Evolutionary conservation across 37 sponge, comb jelly and placozoan species (phyloP), one percentile per base, ranked within the genome.

Genomic region (Ephydatia muelleri): DNA sequence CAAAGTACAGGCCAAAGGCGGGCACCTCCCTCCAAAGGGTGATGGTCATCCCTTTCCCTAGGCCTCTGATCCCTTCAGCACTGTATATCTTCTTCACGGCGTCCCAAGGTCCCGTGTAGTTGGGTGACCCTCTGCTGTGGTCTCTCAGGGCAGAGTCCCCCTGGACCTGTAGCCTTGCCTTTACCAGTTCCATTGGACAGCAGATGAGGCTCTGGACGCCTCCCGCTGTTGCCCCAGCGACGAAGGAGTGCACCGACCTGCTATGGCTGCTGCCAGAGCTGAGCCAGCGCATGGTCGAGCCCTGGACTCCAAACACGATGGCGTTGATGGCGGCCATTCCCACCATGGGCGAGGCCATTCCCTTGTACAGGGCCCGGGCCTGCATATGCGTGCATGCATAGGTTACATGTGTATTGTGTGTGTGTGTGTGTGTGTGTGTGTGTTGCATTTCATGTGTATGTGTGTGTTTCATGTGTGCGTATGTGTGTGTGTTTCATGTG

Each of bases 181-280:
- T 86, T 2, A 93, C 48, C 19, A 94, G 82, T 69, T 94, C 94
- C 33, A 73, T 73, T 0, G 91, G 91, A 22, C 69, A 69, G 38
- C 80, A 84, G 14, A 91, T 57, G 25, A 76, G 57, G 65, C 78
- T 67, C 72, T 94, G 94, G 0, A 90, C 71, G 23, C 48, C 49
- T 3, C 91, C 94, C 25, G 94, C 91, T 34, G 74, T 66, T 16
- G 78, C 73, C 48, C 94, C 94, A 16, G 94, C 91, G n/a, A 93
- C 48, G 32, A 70, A 0, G 26, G 73, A 78, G 28, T 80, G 73
- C 23, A 16, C 14, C n/a, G 39, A 11, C 33, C 27, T 23, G 37
- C 34, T 72, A 38, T 36, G 81, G 22, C 34, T 40, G 21, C 49
- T 73, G 5, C 82, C 68, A 38, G 76, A 68, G 12, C 19, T 1